phyloP scores from a whole-genome alignment of 2,797 vertebrate species.

The Trichosurus vulpecula region DNA sequence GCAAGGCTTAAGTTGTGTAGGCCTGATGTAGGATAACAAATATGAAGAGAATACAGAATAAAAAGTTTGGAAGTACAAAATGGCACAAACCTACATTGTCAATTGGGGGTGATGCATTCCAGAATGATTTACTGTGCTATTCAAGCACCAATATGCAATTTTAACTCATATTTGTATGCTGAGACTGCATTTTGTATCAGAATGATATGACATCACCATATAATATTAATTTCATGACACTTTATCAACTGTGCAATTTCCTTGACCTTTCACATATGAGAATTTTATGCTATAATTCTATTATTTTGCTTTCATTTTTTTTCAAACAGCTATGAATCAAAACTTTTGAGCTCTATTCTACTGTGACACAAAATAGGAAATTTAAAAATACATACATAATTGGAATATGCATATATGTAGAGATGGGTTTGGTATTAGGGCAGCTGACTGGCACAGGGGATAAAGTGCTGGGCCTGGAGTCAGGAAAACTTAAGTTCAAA shows the following conservation, averaged over 20 bases:
- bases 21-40: not conserved
- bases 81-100: not conserved
- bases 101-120: not conserved
- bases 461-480: not conserved
- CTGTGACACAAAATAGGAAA: not conserved
- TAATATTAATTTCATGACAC: not conserved
- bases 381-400: not conserved
- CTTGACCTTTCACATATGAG: not conserved
- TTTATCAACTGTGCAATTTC: conserved; percentile 1
- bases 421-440: not conserved
- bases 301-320: not conserved
- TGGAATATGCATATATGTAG: not conserved
- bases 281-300: not conserved
- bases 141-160: not conserved
- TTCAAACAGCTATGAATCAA: not conserved
- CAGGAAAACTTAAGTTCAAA: not conserved
- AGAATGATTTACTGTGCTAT: not conserved
- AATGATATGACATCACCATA: not conserved
- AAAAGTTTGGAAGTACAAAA: not conserved
- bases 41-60: not conserved
- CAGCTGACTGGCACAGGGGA: not conserved
- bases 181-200: not conserved
- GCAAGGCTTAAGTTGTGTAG: too few relatives aligned
- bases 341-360: not conserved
- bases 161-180: not conserved